Percentiles rank a stretch among this genome's conserved stretches.
These are phyloP conservation scores for Rhinogobio ventralis DNA, from an alignment of 2,797 vertebrate genomes.

Conservation along the genomic window DNA sequence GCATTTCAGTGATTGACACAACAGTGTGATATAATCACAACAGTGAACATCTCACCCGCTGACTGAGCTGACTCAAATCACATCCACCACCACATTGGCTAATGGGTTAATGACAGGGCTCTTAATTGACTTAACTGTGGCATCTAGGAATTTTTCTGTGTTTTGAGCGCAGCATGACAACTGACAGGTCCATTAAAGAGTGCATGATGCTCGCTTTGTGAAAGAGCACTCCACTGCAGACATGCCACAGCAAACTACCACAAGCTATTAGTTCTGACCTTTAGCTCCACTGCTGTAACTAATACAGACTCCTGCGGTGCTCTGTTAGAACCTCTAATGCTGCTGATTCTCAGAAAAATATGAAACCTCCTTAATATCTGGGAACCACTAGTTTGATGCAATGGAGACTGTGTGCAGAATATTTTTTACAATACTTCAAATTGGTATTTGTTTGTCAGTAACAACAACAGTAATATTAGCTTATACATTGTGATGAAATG, in stretches of 20 bases:
- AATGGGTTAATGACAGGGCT: conserved; percentile 50
- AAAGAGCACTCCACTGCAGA: conserved; percentile 37
- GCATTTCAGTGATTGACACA: not conserved
- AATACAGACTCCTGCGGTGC: conserved; percentile 41
- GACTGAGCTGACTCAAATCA: conserved; percentile 9
- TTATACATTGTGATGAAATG: not conserved
- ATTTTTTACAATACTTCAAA: not conserved
- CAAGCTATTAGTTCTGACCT: conserved; percentile 62
- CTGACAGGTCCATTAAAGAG: conserved; percentile 58
- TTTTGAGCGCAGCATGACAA: conserved; percentile 44
- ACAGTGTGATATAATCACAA: conserved; percentile 15
- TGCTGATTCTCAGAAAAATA: conserved; percentile 6
- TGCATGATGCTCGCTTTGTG: conserved; percentile 45
- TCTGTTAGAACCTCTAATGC: conserved; percentile 15
- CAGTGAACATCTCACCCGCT: not conserved
- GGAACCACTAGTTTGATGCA: not conserved
- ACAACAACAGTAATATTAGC: not conserved
- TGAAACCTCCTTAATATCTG: not conserved
- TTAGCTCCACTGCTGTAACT: conserved; percentile 52
- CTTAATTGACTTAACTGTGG: conserved; percentile 48
- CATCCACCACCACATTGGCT: conserved; percentile 29
- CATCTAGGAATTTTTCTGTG: conserved; percentile 35
- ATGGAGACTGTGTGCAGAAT: not conserved
- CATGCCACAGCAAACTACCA: conserved; percentile 44
- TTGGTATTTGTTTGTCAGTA: not conserved